phyloP scores from a whole-genome alignment of 2,888 invertebrate species.

The Thymelicus acteon region DNA sequence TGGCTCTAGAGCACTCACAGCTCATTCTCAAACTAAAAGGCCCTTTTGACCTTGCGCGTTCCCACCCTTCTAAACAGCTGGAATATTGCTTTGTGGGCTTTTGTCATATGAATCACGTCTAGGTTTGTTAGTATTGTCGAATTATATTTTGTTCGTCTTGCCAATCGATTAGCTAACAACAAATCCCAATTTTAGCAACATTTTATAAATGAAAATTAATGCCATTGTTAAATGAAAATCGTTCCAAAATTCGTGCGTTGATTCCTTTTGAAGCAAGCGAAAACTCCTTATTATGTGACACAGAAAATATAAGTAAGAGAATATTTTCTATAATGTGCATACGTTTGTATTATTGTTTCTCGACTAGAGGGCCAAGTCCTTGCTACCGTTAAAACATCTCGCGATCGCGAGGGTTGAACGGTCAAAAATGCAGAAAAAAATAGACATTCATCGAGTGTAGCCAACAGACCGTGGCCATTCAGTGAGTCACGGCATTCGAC shows the following conservation, averaged over 20 bases:
- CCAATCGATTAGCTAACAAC: no score
- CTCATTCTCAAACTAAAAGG: background rate
- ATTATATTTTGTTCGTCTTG: no score
- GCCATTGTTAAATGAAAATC: no score
- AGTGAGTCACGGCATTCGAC: constrained; percentile 3
- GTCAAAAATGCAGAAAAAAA: constrained; percentile 1
- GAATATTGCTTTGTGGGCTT: background rate
- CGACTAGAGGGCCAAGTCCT: background rate
- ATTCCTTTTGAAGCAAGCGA: no score
- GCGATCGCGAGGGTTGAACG: constrained; percentile 1
- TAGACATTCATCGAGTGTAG: background rate
- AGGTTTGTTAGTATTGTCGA: background rate
- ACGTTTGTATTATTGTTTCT: background rate
- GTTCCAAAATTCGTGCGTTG: no score
- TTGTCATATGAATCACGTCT: background rate
- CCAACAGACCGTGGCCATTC: constrained; percentile 2
- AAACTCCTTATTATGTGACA: no score
- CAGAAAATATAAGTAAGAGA: no score
- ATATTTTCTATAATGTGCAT: no score
- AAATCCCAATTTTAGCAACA: no score
- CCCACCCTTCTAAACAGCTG: background rate
- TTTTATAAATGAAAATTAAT: no score
- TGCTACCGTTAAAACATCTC: background rate
- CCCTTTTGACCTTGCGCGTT: constrained; percentile 5
- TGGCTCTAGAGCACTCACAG: background rate